These are phyloP conservation scores for Agapetus fuscipes DNA, from an alignment of 2,888 invertebrate genomes.

Conservation along the genomic window DNA sequence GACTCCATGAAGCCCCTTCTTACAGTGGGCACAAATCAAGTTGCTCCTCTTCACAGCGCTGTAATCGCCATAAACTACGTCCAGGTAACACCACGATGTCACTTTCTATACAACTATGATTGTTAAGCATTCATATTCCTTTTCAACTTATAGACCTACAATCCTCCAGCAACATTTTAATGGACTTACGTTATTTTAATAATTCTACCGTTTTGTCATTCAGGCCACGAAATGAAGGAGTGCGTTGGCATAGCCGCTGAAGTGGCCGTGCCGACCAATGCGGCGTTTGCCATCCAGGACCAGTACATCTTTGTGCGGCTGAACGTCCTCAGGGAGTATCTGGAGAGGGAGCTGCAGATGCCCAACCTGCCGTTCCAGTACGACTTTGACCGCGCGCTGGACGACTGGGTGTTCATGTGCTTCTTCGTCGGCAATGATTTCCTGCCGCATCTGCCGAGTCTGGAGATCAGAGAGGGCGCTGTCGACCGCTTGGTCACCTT, in stretches of 20 bases:
- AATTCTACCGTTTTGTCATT: no score
- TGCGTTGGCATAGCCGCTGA: conserved; percentile 67
- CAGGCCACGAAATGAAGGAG: conserved; percentile 92
- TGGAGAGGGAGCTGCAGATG: conserved; percentile 83
- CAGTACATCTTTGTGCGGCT: conserved; percentile 91
- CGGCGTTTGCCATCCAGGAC: conserved; percentile 61
- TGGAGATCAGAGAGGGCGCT: conserved; percentile 95
- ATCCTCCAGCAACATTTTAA: no score
- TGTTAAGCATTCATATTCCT: no score
- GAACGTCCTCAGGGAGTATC: conserved; percentile 85
- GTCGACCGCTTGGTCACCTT: conserved; percentile 87
- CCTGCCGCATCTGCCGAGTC: conserved; percentile 91
- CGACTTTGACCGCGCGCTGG: conserved; percentile 89
- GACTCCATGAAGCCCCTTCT: no score
- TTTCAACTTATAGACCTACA: no score
- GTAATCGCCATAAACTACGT: no score
- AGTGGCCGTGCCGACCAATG: conserved; percentile 46
- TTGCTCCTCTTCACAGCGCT: no score
- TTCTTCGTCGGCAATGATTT: conserved; percentile 99
- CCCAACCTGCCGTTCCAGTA: conserved; percentile 87
- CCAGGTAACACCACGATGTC: no score
- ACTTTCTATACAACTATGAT: no score
- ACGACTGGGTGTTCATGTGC: conserved; percentile 99
- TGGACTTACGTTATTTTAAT: no score
- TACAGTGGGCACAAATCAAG: no score